A percentile compares a stretch with the other conserved stretches of the same genome.
Conservation (phyloP, 1,140 invertebrate species). For the Tribolium castaneum region DNA sequence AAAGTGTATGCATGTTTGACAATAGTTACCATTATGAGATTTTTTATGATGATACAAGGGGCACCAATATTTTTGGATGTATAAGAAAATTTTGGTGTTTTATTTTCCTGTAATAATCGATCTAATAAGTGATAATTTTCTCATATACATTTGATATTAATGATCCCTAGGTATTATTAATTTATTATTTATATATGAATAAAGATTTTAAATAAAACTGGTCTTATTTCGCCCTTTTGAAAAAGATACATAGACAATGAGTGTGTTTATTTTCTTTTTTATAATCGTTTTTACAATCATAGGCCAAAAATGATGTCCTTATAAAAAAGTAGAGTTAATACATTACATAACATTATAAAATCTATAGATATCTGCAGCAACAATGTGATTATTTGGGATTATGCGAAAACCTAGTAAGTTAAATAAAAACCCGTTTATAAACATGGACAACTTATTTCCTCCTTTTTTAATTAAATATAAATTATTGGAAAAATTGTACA, state of each 20-base stretch:
- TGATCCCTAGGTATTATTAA: constrained; percentile 43
- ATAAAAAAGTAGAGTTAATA: constrained; percentile 19
- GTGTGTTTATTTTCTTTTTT: constrained; percentile 36
- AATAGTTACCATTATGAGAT: constrained; percentile 51
- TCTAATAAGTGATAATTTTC: constrained; percentile 50
- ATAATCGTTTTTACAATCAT: constrained; percentile 12
- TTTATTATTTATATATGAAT: constrained; percentile 47
- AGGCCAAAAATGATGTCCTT: constrained; percentile 7
- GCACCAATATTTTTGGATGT: constrained; percentile 31
- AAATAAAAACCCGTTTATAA: constrained; percentile 26
- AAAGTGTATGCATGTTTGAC: constrained; percentile 47
- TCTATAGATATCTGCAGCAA: constrained; percentile 24
- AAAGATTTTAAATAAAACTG: constrained; percentile 37
- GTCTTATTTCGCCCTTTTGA: constrained; percentile 1
- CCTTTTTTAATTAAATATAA: constrained; percentile 21
- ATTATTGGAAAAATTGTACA: constrained; percentile 29
- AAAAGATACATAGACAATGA: constrained; percentile 29
- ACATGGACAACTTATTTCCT: constrained; percentile 15
- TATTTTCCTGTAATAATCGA: constrained; percentile 42
- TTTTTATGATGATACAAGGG: constrained; percentile 21
- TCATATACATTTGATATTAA: constrained; percentile 50
- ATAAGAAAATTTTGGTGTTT: constrained; percentile 43
- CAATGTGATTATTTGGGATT: constrained; percentile 10
- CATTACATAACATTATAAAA: constrained; percentile 30
- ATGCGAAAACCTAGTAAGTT: constrained; percentile 5